These are phyloP conservation scores for Sorex fumeus DNA, from an alignment of 2,113 vertebrate genomes.

Conservation along the genomic window DNA sequence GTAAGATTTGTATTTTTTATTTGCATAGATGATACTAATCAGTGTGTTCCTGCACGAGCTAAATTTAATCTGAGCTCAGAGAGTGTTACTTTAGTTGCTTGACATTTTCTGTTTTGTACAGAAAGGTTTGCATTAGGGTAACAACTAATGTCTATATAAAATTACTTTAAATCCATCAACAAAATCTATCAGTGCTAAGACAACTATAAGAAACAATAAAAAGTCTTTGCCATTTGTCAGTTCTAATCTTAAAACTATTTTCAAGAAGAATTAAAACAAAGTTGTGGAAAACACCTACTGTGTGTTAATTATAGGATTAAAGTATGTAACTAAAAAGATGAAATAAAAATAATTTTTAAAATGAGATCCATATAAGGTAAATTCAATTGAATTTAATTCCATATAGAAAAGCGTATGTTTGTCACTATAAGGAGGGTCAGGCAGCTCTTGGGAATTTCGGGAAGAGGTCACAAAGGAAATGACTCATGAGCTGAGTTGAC, in stretches of 20 bases:
- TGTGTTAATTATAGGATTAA: slow-evolving; percentile 57
- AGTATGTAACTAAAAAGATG: slow-evolving; percentile 14
- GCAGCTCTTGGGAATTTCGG: not conserved
- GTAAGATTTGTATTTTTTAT: slow-evolving; percentile 69
- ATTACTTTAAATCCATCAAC: slow-evolving; percentile 52
- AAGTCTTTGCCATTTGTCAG: slow-evolving; percentile 44
- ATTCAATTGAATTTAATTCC: not conserved
- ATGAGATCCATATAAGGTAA: not conserved
- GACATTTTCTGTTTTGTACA: slow-evolving; percentile 62
- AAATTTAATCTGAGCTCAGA: slow-evolving; percentile 72
- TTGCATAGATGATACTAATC: slow-evolving; percentile 79
- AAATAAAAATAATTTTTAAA: slow-evolving; percentile 37
- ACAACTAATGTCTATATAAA: not conserved
- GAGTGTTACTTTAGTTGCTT: slow-evolving; percentile 63
- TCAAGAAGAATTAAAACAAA: slow-evolving; percentile 10
- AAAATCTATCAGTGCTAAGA: slow-evolving; percentile 53
- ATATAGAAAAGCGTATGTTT: not conserved
- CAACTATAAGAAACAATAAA: not conserved
- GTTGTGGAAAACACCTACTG: not conserved
- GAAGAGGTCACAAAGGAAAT: slow-evolving; percentile 32
- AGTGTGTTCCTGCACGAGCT: slow-evolving; percentile 82
- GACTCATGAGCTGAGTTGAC: not conserved
- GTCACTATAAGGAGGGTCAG: not conserved
- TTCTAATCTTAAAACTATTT: slow-evolving; percentile 59
- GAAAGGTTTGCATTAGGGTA: slow-evolving; percentile 54